Evolutionary conservation across 2,888 invertebrate species (phyloP).

Genomic region (Pollenia griseotomentosa): DNA sequence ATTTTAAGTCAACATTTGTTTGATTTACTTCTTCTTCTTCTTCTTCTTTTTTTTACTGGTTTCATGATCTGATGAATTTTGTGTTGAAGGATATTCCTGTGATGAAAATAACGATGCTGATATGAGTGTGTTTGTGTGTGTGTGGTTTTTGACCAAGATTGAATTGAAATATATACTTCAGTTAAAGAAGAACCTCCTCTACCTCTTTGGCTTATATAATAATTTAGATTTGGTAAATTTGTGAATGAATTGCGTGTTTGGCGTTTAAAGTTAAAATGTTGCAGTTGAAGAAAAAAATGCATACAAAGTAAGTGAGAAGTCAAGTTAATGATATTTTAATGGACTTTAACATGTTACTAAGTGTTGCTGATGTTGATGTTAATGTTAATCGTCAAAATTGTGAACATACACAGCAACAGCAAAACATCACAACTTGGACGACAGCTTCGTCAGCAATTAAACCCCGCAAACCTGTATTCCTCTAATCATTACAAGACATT

Average conservation of each 20-base stretch:
- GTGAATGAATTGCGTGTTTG: constrained; percentile 67
- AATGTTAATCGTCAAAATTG: constrained; percentile 49
- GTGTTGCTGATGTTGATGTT: constrained; percentile 51
- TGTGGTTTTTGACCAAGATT: constrained; percentile 44
- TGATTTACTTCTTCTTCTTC: neutral
- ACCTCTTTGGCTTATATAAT: constrained; percentile 29
- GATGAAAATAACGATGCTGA: neutral
- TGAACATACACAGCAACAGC: constrained; percentile 10
- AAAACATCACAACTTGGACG: constrained; percentile 12
- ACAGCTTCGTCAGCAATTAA: neutral
- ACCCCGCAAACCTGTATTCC: constrained; percentile 19
- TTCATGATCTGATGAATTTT: constrained; percentile 10
- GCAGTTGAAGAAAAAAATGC: neutral
- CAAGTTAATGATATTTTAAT: constrained; percentile 69
- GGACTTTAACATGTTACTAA: constrained; percentile 61
- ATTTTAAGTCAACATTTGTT: constrained; percentile 50
- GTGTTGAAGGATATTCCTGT: constrained; percentile 25
- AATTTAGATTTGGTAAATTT: constrained; percentile 36
- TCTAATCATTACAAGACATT: constrained; percentile 50
- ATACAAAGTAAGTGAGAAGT: constrained; percentile 49
- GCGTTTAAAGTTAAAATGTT: constrained; percentile 24
- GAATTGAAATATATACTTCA: constrained; percentile 20
- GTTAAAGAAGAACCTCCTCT: neutral
- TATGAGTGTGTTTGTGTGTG: neutral
- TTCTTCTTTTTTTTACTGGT: neutral